A percentile compares a stretch with the other conserved stretches of the same genome.
phyloP scores from a whole-genome alignment of 2,888 invertebrate genomes.

The Heteromyza rotundicornis region DNA sequence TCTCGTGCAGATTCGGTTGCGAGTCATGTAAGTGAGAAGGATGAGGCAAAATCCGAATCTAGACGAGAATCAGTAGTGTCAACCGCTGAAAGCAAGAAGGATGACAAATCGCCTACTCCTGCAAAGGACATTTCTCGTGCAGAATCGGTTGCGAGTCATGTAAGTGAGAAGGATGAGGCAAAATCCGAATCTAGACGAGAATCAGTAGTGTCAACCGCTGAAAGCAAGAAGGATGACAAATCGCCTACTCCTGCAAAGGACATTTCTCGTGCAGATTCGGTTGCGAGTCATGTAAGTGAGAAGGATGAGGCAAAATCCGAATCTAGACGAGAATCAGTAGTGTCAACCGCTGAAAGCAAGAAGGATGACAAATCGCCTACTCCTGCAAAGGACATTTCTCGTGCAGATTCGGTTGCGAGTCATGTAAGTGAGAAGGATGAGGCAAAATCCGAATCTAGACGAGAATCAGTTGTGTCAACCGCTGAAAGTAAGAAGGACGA shows the following conservation, averaged over 20 bases:
- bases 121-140: conserved; percentile 43
- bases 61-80: conserved; percentile 28
- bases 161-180: conserved; percentile 12
- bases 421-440: conserved; percentile 12
- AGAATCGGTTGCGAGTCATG: too few relatives aligned
- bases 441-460: conserved; percentile 15
- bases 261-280: conserved; percentile 49
- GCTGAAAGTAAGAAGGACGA: conserved; percentile 25
- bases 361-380: conserved; percentile 11
- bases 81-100: conserved; percentile 27
- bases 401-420: conserved; percentile 52
- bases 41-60: conserved; percentile 10
- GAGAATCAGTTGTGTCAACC: conserved; percentile 27
- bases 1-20: conserved; percentile 53
- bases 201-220: conserved; percentile 26
- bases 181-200: conserved; percentile 21
- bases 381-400: conserved; percentile 35
- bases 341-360: conserved; percentile 27
- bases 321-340: conserved; percentile 24
- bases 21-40: too few relatives aligned
- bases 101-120: conserved; percentile 7
- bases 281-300: too few relatives aligned
- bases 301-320: conserved; percentile 13
- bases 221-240: conserved; percentile 20
- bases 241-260: conserved; percentile 19